These are phyloP conservation scores for Accipiter virgatus DNA, from an alignment of 2,113 vertebrate species.

Conservation along the genomic window DNA sequence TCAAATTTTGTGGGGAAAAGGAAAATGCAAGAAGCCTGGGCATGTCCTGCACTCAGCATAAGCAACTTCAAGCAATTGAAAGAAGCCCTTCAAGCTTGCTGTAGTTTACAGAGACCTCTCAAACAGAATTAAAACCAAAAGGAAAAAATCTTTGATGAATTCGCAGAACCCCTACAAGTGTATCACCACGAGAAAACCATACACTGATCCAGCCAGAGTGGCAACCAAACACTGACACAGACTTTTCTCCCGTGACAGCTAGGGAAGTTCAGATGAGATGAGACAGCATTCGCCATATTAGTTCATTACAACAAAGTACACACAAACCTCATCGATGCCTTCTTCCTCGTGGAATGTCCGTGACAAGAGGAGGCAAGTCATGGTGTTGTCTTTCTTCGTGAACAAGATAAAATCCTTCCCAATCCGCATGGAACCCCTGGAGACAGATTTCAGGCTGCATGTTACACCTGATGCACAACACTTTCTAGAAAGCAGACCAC, in stretches of 20 bases:
- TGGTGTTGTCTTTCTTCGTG: slow-evolving; percentile 88
- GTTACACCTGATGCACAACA: background rate
- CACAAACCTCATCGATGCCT: slow-evolving; percentile 93
- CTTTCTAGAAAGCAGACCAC: background rate
- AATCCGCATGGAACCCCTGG: slow-evolving; percentile 96
- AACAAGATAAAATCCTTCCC: slow-evolving; percentile 98
- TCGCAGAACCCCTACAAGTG: background rate
- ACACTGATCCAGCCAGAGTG: background rate
- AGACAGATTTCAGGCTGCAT: background rate
- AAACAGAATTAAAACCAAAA: background rate
- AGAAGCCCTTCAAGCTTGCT: background rate
- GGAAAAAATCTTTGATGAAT: background rate
- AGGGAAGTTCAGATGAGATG: background rate
- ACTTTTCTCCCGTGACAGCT: background rate
- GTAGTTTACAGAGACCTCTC: background rate
- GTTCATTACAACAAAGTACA: background rate
- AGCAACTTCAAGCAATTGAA: background rate
- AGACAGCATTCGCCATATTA: background rate
- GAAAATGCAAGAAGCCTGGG: background rate
- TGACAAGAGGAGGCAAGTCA: slow-evolving; percentile 95
- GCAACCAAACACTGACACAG: background rate
- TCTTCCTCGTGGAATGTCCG: slow-evolving; percentile 98
- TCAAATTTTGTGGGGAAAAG: background rate
- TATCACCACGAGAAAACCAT: background rate
- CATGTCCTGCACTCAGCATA: background rate